Base-by-base conservation (phyloP, 1,140 invertebrate species). In the Drusus annulatus region DNA sequence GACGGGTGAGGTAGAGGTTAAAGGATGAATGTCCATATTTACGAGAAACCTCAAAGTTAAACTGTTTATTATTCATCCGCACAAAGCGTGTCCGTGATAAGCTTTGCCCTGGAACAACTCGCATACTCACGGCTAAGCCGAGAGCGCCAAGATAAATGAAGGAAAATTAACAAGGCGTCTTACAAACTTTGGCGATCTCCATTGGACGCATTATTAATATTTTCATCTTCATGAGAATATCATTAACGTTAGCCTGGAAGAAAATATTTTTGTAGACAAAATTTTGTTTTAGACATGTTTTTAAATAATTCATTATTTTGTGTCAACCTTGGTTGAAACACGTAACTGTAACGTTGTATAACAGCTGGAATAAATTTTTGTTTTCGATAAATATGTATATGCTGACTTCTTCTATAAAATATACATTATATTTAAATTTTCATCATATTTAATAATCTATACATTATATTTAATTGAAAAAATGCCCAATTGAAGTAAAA, bases 51-150 rank as follows among this genome's bases (percentile, higher is more conserved):
- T 58, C 54, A 16, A 65, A 81, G 80, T 78, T 81, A 81, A 81
- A 81, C 76, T 81, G 80, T 81, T 79, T 81, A 81, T 81, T 81
- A 81, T 81, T 81, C 80, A 81, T 81, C 76, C 62, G 54, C 56
- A 81, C 76, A 79, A 81, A 81, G 76, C 68, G 54, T 15, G 52
- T 25, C 56, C 73, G 52, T 75, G 17, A 45, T 68, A 45, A 68
- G 28, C 31, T 36, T n/a, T n/a, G 16, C 25, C 25, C 63, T 3
- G 28, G n/a, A 68, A 45, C 45, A 68, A 68, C 13, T 68, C 28
- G 31, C 63, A 36, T 28, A 36, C 16, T 17, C 63, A 17, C 17
- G 16, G 3, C 31, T 36, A 10, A 54, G 52, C 16, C 17, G 16
- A 54, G n/a, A 54, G 17, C 16, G 52, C 52, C 16, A 16, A 54